Evolutionary conservation across 2,797 vertebrate species (phyloP).

Genomic region (Lindbergichthys nudifrons): DNA sequence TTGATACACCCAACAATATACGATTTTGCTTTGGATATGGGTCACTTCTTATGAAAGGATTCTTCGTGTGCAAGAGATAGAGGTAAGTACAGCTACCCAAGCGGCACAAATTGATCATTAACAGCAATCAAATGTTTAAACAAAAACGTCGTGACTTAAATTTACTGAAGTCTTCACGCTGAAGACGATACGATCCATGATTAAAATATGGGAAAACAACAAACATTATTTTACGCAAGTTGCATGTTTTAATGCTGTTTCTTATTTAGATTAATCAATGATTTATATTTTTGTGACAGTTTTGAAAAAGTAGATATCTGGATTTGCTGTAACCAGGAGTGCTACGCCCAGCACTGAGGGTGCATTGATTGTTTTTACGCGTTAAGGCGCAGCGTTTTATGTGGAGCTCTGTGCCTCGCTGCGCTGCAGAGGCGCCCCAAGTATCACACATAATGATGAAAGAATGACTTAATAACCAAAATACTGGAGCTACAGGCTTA

Average conservation of each 20-base stretch:
- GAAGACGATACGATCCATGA: neutral
- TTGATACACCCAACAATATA: slow-evolving; percentile 24
- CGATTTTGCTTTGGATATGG: slow-evolving; percentile 69
- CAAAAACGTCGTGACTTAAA: slow-evolving; percentile 44
- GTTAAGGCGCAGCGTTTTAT: slow-evolving; percentile 74
- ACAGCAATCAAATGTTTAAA: slow-evolving; percentile 29
- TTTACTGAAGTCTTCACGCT: slow-evolving; percentile 16
- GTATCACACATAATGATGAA: slow-evolving; percentile 56
- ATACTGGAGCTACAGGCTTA: slow-evolving; percentile 27
- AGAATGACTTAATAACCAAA: slow-evolving; percentile 57
- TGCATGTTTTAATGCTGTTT: slow-evolving; percentile 1
- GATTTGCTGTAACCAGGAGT: slow-evolving; percentile 23
- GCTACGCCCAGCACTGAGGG: slow-evolving; percentile 71
- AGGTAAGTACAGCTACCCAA: slow-evolving; percentile 66
- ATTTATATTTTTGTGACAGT: slow-evolving; percentile 22
- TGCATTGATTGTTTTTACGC: slow-evolving; percentile 73
- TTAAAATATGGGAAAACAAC: neutral
- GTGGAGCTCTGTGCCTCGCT: slow-evolving; percentile 52
- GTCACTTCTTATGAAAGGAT: slow-evolving; percentile 65
- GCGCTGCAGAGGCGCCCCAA: slow-evolving; percentile 69
- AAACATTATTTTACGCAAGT: slow-evolving; percentile 18
- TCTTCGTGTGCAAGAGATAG: slow-evolving; percentile 52
- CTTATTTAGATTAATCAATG: neutral
- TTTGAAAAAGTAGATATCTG: slow-evolving; percentile 44
- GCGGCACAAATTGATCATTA: slow-evolving; percentile 46